These are phyloP conservation scores for Podotricha telesiphe DNA, from an alignment of 2,888 invertebrate genomes.

Conservation along the genomic window DNA sequence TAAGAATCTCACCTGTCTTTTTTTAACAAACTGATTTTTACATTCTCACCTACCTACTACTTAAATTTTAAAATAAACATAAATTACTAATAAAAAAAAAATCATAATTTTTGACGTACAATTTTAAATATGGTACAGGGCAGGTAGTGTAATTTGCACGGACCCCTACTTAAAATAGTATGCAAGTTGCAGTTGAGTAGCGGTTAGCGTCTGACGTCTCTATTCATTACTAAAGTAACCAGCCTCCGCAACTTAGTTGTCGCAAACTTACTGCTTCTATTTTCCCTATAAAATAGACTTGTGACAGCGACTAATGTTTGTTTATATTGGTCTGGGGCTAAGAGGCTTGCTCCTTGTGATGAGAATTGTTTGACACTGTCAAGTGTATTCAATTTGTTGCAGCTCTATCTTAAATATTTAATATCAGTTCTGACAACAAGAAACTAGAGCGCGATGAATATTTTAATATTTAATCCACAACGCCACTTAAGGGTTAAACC, in stretches of 20 bases:
- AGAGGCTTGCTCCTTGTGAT: constrained; percentile 79
- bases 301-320: constrained; percentile 82
- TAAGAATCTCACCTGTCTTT: too few relatives aligned
- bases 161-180: constrained; percentile 66
- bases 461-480: constrained; percentile 31
- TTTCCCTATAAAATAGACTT: constrained; percentile 81
- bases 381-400: constrained; percentile 65
- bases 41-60: neutral
- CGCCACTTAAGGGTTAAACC: constrained; percentile 11
- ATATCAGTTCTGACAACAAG: constrained; percentile 33
- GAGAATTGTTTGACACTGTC: constrained; percentile 74
- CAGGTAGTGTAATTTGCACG: constrained; percentile 61
- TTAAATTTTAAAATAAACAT: neutral
- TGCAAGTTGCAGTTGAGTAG: constrained; percentile 71
- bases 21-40: neutral
- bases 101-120: neutral
- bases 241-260: constrained; percentile 75
- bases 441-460: constrained; percentile 17
- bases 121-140: constrained; percentile 31
- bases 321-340: constrained; percentile 83
- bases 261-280: constrained; percentile 71
- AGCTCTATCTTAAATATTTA: constrained; percentile 60
- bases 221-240: constrained; percentile 79
- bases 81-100: neutral
- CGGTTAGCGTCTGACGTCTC: constrained; percentile 75